These are phyloP conservation scores for Thalpophila matura DNA, from an alignment of 2,888 invertebrate genomes.

Conservation along the genomic window DNA sequence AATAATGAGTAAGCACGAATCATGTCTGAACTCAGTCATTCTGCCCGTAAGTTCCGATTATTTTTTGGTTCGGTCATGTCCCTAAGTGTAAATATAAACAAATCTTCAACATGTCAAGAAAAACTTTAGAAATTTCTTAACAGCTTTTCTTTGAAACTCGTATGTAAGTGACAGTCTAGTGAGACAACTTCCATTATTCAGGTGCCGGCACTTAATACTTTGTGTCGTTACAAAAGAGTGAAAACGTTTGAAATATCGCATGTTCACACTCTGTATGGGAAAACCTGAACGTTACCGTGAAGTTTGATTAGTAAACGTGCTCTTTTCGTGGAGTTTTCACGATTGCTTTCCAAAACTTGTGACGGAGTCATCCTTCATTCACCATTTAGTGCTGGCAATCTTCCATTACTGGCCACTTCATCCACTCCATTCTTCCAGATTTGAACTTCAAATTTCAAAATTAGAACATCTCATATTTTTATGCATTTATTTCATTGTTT, in stretches of 20 bases:
- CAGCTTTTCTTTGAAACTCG: conserved; percentile 31
- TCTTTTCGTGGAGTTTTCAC: conserved; percentile 10
- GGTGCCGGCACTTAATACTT: conserved; percentile 37
- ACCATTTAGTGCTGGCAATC: too few species aligned
- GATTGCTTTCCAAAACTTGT: conserved; percentile 12
- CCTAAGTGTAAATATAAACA: conserved; percentile 10
- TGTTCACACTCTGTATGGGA: conserved; percentile 22
- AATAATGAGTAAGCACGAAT: too few species aligned
- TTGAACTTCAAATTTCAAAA: too few species aligned
- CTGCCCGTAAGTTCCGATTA: too few species aligned
- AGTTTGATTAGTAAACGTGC: conserved; percentile 6
- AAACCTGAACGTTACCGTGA: conserved; percentile 24
- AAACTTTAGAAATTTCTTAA: conserved; percentile 39
- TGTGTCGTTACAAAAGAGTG: conserved; percentile 51
- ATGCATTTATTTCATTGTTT: too few species aligned
- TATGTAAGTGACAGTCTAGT: conserved; percentile 8
- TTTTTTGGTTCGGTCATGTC: too few species aligned
- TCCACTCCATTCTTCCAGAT: too few species aligned
- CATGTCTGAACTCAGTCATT: too few species aligned
- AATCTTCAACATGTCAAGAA: conserved; percentile 15
- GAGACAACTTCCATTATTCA: conserved; percentile 40
- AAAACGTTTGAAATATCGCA: conserved; percentile 55
- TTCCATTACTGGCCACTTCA: too few species aligned
- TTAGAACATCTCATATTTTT: too few species aligned
- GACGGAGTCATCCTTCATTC: too few species aligned